Evolutionary conservation across 64 coral and sea anemone species (phyloP), one percentile per base, ranked within the genome.

Genomic region (Acropora yongei): DNA sequence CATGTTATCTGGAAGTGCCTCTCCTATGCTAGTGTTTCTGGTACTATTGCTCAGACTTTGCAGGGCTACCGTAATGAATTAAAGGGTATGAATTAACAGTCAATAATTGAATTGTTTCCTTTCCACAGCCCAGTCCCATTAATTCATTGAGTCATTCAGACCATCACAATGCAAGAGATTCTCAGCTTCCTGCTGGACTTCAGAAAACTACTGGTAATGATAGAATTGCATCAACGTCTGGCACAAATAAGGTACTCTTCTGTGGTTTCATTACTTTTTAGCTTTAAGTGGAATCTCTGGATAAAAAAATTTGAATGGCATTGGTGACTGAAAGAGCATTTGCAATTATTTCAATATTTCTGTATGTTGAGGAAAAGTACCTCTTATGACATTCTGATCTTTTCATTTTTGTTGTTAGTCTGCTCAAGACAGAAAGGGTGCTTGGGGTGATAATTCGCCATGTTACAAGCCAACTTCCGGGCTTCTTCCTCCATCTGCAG

Each of bases 381-480:
- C 10, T 55, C 10, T 5, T 55, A 55, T 7, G 5, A 0, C 10
- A 7, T 7, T 7, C 51, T 55, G 51, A 55, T 43, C 16, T n/a
- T 18, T 49, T 75, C 13, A 12, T 9, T 10, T 16, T 71, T 46
- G 17, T 80, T 60, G n/a, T 14, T 87, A 93, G 91, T 93, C 91
- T 74, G 91, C 42, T 11, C 91, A 93, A 87, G 91, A 93, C 83
- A 87, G 91, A 78, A 93, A 93, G 39, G 83, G 91, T 72, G 91
- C 91, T 42, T 93, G 91, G 91, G 91, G 41, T 55, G 91, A 93
- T 47, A 85, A 85, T 39, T 77, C 76, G 18, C 83, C 87, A 78
- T 83, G 44, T 19, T 74, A 48, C 18, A 93, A 80, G 76, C 44
- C 30, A 30, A 30, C 82, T 39, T 57, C 83, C 16, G 83, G 83